A percentile compares a stretch with the other conserved stretches of the same genome.
Evolutionary conservation across 2,888 invertebrate species (phyloP).

Genomic region (Hirtodrosophila cameraria): DNA sequence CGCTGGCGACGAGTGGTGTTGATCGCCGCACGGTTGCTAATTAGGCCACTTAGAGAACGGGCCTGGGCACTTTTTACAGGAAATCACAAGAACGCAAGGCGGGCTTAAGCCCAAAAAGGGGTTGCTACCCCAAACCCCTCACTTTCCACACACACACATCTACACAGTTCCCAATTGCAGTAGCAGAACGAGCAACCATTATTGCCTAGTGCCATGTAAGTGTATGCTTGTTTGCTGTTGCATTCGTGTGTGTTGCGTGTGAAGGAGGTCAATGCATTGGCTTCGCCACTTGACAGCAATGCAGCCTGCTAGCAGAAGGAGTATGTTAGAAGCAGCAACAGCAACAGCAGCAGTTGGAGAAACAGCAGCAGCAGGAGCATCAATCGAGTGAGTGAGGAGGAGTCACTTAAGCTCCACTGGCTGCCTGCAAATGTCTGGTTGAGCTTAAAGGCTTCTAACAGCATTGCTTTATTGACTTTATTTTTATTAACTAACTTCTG

Average conservation of each 20-base stretch:
- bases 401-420: too few relatives aligned
- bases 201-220: slow-evolving; percentile 66
- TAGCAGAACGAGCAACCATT: slow-evolving; percentile 56
- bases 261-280: slow-evolving; percentile 73
- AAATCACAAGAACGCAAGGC: slow-evolving; percentile 61
- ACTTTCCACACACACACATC: too few relatives aligned
- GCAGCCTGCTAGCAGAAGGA: slow-evolving; percentile 3
- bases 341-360: slow-evolving; percentile 28
- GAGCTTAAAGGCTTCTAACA: too few relatives aligned
- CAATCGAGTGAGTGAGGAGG: too few relatives aligned
- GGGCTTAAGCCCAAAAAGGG: slow-evolving; percentile 43
- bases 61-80: slow-evolving; percentile 70
- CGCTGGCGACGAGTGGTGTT: slow-evolving; percentile 73
- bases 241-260: slow-evolving; percentile 39
- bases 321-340: too few relatives aligned
- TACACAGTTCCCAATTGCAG: slow-evolving; percentile 14
- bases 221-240: slow-evolving; percentile 34
- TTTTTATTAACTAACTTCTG: too few relatives aligned
- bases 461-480: too few relatives aligned
- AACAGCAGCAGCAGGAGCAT: not conserved
- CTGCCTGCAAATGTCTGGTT: too few relatives aligned
- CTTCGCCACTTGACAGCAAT: slow-evolving; percentile 56
- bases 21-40: slow-evolving; percentile 81
- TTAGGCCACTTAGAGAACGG: slow-evolving; percentile 79
- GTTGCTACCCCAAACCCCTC: slow-evolving; percentile 32